These are phyloP conservation scores for Corythoichthys intestinalis DNA, from an alignment of 2,113 vertebrate genomes.

Conservation along the genomic window DNA sequence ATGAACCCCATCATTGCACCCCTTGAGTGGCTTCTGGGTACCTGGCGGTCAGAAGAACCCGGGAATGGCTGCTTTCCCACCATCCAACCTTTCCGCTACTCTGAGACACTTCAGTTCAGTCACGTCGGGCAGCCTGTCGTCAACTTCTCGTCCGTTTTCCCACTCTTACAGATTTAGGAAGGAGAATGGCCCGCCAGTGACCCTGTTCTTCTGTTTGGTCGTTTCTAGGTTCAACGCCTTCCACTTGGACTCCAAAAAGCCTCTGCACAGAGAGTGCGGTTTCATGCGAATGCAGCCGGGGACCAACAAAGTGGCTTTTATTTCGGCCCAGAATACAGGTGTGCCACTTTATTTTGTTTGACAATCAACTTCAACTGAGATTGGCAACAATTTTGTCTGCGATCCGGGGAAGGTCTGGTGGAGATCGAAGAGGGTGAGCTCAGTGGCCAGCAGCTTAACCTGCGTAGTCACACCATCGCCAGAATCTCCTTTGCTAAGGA, in stretches of 20 bases:
- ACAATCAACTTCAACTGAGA: not conserved
- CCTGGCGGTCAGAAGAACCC: conserved; percentile 85
- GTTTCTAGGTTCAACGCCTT: conserved; percentile 87
- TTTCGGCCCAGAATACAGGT: conserved; percentile 96
- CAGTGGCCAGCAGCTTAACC: conserved; percentile 78
- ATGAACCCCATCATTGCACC: conserved; percentile 78
- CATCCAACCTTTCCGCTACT: conserved; percentile 84
- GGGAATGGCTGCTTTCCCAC: conserved; percentile 82
- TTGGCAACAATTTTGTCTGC: not conserved
- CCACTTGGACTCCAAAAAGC: conserved; percentile 83
- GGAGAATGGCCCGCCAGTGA: not conserved
- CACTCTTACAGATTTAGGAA: not conserved
- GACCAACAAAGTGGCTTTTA: conserved; percentile 89
- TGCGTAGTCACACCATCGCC: conserved; percentile 81
- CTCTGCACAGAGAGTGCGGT: conserved; percentile 89
- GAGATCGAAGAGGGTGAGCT: conserved; percentile 95
- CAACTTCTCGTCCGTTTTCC: conserved; percentile 78
- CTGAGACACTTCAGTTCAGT: conserved; percentile 83
- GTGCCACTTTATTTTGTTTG: not conserved
- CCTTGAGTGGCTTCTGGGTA: conserved; percentile 91
- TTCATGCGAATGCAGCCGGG: conserved; percentile 89
- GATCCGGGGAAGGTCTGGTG: conserved; percentile 79
- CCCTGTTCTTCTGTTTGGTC: not conserved
- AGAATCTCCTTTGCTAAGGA: conserved; percentile 89
- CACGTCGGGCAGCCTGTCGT: conserved; percentile 79